phyloP scores from a whole-genome alignment of 2,797 vertebrate genomes.

The Macroramphosus scolopax region DNA sequence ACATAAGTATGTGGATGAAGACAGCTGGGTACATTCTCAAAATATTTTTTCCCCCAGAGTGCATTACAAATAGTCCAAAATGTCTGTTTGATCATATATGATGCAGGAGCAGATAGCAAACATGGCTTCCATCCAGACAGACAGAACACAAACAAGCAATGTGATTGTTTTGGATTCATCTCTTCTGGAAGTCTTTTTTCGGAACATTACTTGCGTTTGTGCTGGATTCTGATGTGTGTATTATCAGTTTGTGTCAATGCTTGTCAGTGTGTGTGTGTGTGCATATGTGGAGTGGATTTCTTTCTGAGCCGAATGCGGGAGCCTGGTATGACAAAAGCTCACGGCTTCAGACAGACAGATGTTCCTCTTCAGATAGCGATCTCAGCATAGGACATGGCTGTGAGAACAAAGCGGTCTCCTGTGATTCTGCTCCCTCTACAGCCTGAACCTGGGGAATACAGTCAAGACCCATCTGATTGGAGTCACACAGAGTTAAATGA shows the following conservation, averaged over 20 bases:
- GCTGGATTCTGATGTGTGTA: slow-evolving; percentile 40
- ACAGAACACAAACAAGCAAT: no score
- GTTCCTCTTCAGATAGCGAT: slow-evolving; percentile 66
- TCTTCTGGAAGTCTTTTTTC: slow-evolving; percentile 43
- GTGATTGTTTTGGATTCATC: slow-evolving; percentile 28
- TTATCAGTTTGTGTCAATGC: slow-evolving; percentile 27
- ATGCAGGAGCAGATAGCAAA: not conserved
- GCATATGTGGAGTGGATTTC: slow-evolving; percentile 45
- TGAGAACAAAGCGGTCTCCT: slow-evolving; percentile 57
- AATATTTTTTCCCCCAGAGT: slow-evolving; percentile 1
- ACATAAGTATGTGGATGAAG: slow-evolving; percentile 10
- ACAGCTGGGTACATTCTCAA: slow-evolving; percentile 5
- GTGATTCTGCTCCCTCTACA: slow-evolving; percentile 48
- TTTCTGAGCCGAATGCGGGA: slow-evolving; percentile 46
- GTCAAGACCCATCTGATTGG: slow-evolving; percentile 53
- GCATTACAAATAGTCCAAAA: slow-evolving; percentile 31
- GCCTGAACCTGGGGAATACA: slow-evolving; percentile 55
- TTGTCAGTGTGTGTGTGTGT: slow-evolving; percentile 1
- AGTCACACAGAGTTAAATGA: slow-evolving; percentile 52
- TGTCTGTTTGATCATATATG: slow-evolving; percentile 21
- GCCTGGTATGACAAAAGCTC: slow-evolving; percentile 51
- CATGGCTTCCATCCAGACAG: not conserved
- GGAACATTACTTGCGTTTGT: slow-evolving; percentile 42
- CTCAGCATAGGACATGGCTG: slow-evolving; percentile 55
- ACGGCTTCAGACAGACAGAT: slow-evolving; percentile 63